phyloP scores from a whole-genome alignment of 2,888 invertebrate genomes.

The Athrips mouffetella region DNA sequence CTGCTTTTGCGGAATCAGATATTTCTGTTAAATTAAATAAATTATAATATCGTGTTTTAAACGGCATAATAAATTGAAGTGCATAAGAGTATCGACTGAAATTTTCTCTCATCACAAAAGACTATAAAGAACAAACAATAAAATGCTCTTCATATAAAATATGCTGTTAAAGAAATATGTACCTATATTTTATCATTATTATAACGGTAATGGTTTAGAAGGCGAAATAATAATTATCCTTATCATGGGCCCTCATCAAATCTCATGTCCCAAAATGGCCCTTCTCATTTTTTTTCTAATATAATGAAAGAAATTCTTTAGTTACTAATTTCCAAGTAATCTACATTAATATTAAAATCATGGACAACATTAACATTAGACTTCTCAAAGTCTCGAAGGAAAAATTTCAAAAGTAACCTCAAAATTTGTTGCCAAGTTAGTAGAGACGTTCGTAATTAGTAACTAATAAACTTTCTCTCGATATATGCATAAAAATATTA shows the following conservation, averaged over 20 bases:
- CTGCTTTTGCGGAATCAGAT: slow-evolving; percentile 52
- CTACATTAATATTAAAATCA: neutral
- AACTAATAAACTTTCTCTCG: neutral
- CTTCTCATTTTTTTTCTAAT: slow-evolving; percentile 16
- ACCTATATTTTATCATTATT: neutral
- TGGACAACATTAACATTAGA: too few relatives aligned
- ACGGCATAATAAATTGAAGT: neutral
- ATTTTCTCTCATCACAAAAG: slow-evolving; percentile 9
- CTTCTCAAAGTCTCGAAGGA: too few relatives aligned
- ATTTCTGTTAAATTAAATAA: slow-evolving; percentile 62
- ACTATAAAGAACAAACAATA: slow-evolving; percentile 2
- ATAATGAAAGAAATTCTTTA: neutral
- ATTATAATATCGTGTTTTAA: neutral
- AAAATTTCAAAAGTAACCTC: too few relatives aligned
- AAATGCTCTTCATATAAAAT: too few relatives aligned
- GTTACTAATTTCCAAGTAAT: neutral
- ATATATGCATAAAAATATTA: slow-evolving; percentile 37
- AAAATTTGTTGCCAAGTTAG: slow-evolving; percentile 1
- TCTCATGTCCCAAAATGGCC: slow-evolving; percentile 10
- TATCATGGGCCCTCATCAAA: slow-evolving; percentile 5
- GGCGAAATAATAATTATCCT: neutral
- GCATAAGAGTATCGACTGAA: neutral
- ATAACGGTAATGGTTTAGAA: neutral
- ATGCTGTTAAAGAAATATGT: neutral
- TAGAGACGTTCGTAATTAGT: neutral